Evolutionary conservation across 1,140 invertebrate genomes (phyloP).

Genomic region (Nilaparvata lugens): DNA sequence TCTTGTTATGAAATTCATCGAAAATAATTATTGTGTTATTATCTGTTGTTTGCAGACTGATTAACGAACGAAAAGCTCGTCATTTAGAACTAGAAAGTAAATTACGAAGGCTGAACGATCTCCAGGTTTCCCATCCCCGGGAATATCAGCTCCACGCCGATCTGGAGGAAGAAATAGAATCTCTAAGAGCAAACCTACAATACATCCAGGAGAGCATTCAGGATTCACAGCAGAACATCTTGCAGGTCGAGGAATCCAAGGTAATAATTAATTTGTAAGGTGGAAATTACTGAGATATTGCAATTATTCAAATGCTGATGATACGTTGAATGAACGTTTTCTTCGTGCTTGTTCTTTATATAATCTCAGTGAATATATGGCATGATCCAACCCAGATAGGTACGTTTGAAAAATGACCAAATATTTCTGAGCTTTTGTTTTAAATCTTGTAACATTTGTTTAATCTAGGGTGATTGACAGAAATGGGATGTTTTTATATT

Average conservation of each 20-base stretch:
- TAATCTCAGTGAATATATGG: too few relatives aligned
- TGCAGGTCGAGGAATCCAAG: conserved; percentile 59
- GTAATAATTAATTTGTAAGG: conserved; percentile 10
- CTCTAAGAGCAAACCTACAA: conserved; percentile 68
- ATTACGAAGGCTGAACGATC: conserved; percentile 21
- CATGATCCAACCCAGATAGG: too few relatives aligned
- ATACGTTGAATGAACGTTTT: neutral
- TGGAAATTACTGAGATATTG: too few relatives aligned
- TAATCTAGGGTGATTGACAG: too few relatives aligned
- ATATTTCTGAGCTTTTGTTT: too few relatives aligned
- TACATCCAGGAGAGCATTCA: conserved; percentile 82
- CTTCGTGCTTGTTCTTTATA: neutral
- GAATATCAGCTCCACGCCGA: conserved; percentile 34
- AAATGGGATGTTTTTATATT: too few relatives aligned
- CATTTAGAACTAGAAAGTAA: conserved; percentile 50
- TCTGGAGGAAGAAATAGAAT: conserved; percentile 70
- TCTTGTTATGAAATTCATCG: too few relatives aligned
- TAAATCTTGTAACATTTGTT: too few relatives aligned
- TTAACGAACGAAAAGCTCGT: conserved; percentile 53
- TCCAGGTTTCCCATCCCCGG: conserved; percentile 17
- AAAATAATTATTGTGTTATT: neutral
- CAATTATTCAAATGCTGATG: neutral
- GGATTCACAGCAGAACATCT: conserved; percentile 81
- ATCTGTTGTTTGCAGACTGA: conserved; percentile 35
- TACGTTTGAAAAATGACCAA: too few relatives aligned